These are phyloP conservation scores for Eolophus roseicapilla DNA, from an alignment of 2,113 vertebrate genomes.

Conservation along the genomic window DNA sequence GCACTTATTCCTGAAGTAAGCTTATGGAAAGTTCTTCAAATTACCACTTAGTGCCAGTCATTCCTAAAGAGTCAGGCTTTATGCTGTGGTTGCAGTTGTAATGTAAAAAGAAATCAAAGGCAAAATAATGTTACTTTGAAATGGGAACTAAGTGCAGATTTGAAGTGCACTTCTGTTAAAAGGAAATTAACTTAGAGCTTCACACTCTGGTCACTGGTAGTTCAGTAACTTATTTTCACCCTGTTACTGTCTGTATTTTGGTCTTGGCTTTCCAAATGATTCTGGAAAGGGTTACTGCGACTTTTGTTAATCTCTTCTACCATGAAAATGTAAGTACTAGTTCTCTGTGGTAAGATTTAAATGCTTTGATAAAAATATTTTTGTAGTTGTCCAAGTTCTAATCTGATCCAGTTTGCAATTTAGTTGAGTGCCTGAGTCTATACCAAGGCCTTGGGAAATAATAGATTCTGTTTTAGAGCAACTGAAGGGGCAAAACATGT, in stretches of 20 bases:
- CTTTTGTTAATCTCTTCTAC: not conserved
- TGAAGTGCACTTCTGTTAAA: not conserved
- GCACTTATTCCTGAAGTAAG: not conserved
- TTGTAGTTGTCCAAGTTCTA: not conserved
- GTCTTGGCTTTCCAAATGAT: not conserved
- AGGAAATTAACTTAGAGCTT: not conserved
- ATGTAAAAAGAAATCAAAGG: not conserved
- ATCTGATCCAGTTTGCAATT: not conserved
- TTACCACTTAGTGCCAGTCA: not conserved
- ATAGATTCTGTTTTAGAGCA: not conserved
- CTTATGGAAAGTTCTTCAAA: not conserved
- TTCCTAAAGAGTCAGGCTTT: not conserved
- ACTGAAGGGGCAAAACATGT: not conserved
- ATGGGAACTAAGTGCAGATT: not conserved
- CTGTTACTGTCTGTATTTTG: not conserved
- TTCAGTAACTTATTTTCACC: not conserved
- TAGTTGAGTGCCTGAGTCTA: not conserved
- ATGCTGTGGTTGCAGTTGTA: not conserved
- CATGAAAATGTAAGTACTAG: not conserved
- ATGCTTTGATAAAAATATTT: not conserved
- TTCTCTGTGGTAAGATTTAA: not conserved
- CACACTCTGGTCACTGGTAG: not conserved
- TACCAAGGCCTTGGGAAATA: not conserved
- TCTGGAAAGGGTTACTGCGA: not conserved
- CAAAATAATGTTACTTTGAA: not conserved